These are phyloP conservation scores for Rhabdophis nuchalis DNA, from an alignment of 2,797 vertebrate genomes.

Conservation along the genomic window DNA sequence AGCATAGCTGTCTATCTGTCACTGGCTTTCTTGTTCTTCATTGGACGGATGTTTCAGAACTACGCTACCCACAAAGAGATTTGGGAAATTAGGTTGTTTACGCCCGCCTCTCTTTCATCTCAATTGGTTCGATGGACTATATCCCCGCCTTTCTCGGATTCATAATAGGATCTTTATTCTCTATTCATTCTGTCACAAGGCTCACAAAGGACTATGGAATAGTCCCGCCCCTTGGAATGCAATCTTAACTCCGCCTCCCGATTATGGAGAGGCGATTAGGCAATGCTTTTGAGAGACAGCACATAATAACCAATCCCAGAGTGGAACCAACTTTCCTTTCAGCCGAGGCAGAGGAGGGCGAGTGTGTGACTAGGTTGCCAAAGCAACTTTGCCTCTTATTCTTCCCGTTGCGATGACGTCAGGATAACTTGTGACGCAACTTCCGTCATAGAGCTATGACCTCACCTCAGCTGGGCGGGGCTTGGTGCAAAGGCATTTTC, in stretches of 20 bases:
- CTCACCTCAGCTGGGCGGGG: neutral
- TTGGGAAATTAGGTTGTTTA: neutral
- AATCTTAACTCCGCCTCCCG: neutral
- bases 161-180: neutral
- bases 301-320: neutral
- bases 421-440: neutral
- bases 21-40: neutral
- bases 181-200: neutral
- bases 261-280: neutral
- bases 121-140: neutral
- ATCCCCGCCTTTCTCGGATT: neutral
- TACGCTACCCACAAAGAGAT: neutral
- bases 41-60: neutral
- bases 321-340: neutral
- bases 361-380: neutral
- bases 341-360: neutral
- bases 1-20: neutral
- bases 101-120: neutral
- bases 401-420: neutral
- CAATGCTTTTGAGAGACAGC: neutral
- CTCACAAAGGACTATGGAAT: neutral
- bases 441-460: neutral
- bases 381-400: neutral
- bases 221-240: neutral
- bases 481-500: neutral